A percentile compares a stretch with the other conserved stretches of the same genome.
Conservation (phyloP, 2,888 invertebrate genomes). For the Lasioglossum vierecki region DNA sequence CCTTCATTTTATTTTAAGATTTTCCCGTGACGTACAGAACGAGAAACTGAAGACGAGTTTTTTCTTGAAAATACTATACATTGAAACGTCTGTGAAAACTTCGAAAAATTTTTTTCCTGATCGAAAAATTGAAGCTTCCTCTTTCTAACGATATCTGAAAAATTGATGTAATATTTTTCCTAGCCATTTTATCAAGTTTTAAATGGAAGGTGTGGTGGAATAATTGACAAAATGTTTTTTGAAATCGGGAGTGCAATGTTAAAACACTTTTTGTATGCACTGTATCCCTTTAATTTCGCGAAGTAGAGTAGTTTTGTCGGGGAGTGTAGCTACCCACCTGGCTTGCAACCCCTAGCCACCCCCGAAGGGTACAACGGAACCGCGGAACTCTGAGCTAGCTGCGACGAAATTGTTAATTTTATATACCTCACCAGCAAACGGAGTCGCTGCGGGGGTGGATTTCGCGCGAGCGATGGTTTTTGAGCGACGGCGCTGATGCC, state of each 20-base stretch:
- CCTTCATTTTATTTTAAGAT: no score
- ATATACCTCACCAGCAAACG: conserved; percentile 41
- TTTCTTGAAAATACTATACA: background rate
- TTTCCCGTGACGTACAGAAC: background rate
- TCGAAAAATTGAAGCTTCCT: no score
- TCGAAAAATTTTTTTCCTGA: no score
- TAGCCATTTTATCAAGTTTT: no score
- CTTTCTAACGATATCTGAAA: no score
- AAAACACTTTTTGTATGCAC: background rate
- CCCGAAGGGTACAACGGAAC: conserved; percentile 41
- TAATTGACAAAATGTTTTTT: no score
- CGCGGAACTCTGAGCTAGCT: conserved; percentile 49
- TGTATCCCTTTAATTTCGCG: conserved; percentile 3
- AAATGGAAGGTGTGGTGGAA: no score
- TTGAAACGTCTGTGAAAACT: no score
- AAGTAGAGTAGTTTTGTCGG: background rate
- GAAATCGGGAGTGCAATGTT: no score
- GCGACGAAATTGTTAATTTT: conserved; percentile 64
- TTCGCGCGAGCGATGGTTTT: conserved; percentile 8
- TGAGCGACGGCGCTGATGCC: conserved; percentile 15
- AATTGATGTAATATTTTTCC: no score
- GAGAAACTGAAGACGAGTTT: background rate
- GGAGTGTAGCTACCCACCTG: conserved; percentile 21
- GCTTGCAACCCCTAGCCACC: background rate
- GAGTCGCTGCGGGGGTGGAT: background rate